Evolutionary conservation across 2,113 vertebrate genomes (phyloP).

Genomic region (Myotis lucifugus): DNA sequence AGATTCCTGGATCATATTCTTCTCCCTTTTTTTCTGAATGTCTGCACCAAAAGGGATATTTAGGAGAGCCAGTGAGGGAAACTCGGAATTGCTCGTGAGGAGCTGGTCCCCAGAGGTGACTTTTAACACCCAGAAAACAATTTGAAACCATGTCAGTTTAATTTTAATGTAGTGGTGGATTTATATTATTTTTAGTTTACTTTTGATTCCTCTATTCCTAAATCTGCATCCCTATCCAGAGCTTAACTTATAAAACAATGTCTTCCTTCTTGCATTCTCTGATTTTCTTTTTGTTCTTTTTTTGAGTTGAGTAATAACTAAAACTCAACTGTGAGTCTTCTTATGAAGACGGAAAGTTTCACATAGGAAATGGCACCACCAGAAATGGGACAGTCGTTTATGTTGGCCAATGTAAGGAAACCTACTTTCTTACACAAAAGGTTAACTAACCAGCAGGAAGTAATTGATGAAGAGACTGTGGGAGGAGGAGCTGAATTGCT

Average conservation of each 20-base stretch:
- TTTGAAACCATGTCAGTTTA: background rate
- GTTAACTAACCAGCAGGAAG: constrained; percentile 46
- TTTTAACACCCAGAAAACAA: background rate
- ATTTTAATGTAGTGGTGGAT: background rate
- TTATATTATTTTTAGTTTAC: constrained; percentile 19
- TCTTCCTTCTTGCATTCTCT: background rate
- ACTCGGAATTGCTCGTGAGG: background rate
- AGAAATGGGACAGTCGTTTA: background rate
- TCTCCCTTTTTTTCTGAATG: background rate
- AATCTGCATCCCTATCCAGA: background rate
- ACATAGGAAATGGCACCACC: background rate
- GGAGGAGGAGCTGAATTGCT: background rate
- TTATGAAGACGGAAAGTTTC: constrained; percentile 36
- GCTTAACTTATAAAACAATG: background rate
- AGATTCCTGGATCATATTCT: background rate
- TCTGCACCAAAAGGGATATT: background rate
- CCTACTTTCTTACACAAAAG: constrained; percentile 49
- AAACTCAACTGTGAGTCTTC: background rate
- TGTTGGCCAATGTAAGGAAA: constrained; percentile 46
- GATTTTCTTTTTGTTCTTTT: background rate
- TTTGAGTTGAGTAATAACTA: constrained; percentile 50
- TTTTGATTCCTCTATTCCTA: constrained; percentile 44
- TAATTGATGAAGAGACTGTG: background rate
- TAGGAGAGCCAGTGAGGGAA: background rate
- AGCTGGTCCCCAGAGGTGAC: background rate